Conservation (phyloP, 1,140 invertebrate genomes). For the Caligus rogercresseyi region DNA sequence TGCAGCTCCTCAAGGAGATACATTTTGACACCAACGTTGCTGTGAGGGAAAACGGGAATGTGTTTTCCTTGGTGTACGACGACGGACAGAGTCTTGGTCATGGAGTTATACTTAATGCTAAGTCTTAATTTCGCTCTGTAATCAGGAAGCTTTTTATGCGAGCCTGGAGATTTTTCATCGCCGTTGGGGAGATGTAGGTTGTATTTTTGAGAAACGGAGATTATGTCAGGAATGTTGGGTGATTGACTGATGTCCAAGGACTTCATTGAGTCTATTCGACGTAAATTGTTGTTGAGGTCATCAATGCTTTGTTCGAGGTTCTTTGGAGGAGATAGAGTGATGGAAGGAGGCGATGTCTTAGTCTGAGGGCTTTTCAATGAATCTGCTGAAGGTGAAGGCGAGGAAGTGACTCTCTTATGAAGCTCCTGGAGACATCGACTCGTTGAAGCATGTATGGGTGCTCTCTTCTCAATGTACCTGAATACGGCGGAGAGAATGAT, state of each 20-base stretch:
- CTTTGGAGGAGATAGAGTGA: not conserved
- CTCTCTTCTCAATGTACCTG: constrained; percentile 4
- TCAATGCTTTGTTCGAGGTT: not conserved
- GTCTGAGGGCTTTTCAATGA: not conserved
- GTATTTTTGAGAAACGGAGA: not conserved
- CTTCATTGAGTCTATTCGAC: not conserved
- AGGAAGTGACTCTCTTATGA: not conserved
- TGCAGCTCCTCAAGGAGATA: constrained; percentile 1
- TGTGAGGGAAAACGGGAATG: not conserved
- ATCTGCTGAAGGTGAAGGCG: not conserved
- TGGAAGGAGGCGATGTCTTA: not conserved
- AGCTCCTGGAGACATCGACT: constrained; percentile 2
- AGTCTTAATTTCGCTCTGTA: not conserved
- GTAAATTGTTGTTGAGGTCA: not conserved
- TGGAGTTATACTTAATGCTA: constrained; percentile 8
- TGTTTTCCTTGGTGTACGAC: not conserved
- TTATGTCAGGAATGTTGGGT: not conserved
- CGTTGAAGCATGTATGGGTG: not conserved
- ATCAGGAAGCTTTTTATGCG: not conserved
- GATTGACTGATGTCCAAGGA: not conserved
- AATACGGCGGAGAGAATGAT: constrained; percentile 4
- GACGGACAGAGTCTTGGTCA: not conserved
- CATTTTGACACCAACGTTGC: constrained; percentile 1
- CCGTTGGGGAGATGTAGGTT: not conserved
- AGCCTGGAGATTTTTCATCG: not conserved